Evolutionary conservation across 2,113 vertebrate species (phyloP).

Genomic region (Solea senegalensis): DNA sequence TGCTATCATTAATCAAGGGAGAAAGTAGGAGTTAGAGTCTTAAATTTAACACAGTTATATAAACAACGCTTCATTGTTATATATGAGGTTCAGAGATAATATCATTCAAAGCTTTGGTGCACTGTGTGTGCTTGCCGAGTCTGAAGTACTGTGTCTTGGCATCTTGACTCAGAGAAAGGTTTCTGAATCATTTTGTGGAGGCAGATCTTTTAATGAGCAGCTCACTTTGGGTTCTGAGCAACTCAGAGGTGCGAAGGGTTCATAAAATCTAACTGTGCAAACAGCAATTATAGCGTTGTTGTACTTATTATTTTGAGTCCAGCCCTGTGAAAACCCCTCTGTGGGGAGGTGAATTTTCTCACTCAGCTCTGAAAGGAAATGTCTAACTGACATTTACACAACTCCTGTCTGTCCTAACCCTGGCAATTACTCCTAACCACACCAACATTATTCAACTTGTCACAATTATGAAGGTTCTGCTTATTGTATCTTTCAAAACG

Average conservation of each 20-base stretch:
- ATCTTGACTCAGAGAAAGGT: conserved; percentile 14
- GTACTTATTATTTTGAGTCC: conserved; percentile 32
- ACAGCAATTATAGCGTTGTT: conserved; percentile 34
- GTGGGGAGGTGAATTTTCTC: conserved; percentile 8
- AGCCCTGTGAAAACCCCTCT: conserved; percentile 23
- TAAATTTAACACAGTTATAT: not conserved
- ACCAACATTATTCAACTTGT: not conserved
- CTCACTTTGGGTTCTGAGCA: conserved; percentile 10
- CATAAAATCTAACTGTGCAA: conserved; percentile 28
- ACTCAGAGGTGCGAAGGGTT: conserved; percentile 25
- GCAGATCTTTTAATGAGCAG: conserved; percentile 47
- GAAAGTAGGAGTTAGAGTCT: too few relatives aligned
- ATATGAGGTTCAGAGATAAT: conserved; percentile 9
- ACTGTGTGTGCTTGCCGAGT: not conserved
- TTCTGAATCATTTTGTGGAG: conserved; percentile 17
- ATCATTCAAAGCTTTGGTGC: conserved; percentile 22
- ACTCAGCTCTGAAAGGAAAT: not conserved
- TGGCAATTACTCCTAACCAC: conserved; percentile 4
- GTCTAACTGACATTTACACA: conserved; percentile 39
- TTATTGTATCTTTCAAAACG: too few relatives aligned
- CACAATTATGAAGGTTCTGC: too few relatives aligned
- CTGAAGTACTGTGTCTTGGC: not conserved
- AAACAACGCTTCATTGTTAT: conserved; percentile 24
- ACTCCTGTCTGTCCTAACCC: not conserved
- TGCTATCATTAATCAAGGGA: too few relatives aligned